Conservation (phyloP, 2,888 invertebrate genomes). For the Lymantria dispar region DNA sequence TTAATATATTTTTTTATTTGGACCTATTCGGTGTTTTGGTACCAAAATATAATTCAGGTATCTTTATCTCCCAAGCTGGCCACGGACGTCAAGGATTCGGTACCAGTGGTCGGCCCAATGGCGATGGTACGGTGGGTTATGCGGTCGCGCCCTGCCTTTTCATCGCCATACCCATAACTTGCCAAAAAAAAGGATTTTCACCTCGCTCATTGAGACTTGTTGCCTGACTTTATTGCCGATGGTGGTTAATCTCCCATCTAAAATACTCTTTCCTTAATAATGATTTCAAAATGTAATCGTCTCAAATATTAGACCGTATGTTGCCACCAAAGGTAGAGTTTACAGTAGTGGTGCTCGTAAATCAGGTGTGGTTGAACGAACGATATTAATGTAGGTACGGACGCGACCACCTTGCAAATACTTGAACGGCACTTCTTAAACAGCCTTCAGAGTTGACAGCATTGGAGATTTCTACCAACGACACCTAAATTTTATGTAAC, state of each 20-base stretch:
- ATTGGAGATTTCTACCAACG: neutral
- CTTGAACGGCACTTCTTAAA: slow-evolving; percentile 18
- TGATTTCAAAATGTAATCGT: neutral
- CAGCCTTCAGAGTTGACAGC: neutral
- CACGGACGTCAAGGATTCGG: no score
- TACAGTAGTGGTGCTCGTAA: slow-evolving; percentile 41
- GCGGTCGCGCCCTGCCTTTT: no score
- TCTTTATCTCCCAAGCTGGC: no score
- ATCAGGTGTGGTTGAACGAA: slow-evolving; percentile 40
- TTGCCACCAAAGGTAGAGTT: slow-evolving; percentile 39
- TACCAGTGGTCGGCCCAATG: no score
- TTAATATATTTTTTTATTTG: no score
- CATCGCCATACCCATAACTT: no score
- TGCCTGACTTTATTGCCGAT: neutral
- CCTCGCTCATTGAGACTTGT: no score
- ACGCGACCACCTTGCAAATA: slow-evolving; percentile 40
- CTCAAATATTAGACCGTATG: slow-evolving; percentile 14
- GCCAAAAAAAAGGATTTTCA: no score
- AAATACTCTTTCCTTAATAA: neutral
- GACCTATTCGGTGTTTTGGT: no score
- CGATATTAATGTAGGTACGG: slow-evolving; percentile 39
- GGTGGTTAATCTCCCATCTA: neutral
- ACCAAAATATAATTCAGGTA: no score
- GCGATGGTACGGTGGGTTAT: no score
- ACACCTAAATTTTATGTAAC: neutral